These are phyloP conservation scores for Knipowitschia caucasica DNA, from an alignment of 2,797 vertebrate species.

Conservation along the genomic window DNA sequence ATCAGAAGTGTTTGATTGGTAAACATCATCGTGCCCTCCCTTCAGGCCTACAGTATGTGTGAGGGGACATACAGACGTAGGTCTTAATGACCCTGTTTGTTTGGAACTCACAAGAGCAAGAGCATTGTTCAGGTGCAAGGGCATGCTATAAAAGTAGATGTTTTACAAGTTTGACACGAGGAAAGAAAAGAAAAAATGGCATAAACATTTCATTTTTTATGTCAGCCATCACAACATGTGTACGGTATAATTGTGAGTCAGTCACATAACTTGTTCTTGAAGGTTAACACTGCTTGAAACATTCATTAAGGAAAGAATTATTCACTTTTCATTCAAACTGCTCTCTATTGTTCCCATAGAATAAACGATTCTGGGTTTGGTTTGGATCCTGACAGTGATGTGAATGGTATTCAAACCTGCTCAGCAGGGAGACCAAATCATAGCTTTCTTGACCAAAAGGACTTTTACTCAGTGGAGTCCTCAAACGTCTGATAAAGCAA, in stretches of 20 bases:
- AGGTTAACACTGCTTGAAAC: conserved; percentile 17
- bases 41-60: too few relatives aligned
- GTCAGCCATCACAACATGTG: conserved; percentile 39
- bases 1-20: too few relatives aligned
- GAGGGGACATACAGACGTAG: too few relatives aligned
- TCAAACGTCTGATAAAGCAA: conserved; percentile 17
- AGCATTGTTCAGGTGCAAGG: too few relatives aligned
- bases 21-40: too few relatives aligned
- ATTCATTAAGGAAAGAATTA: conserved; percentile 19
- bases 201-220: conserved; percentile 12
- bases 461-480: conserved; percentile 35
- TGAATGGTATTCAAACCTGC: conserved; percentile 55
- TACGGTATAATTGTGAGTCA: conserved; percentile 26
- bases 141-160: too few relatives aligned
- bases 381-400: conserved; percentile 54
- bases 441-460: conserved; percentile 49
- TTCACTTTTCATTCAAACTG: conserved; percentile 43
- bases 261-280: conserved; percentile 28
- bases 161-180: too few relatives aligned
- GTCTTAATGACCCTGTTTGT: too few relatives aligned
- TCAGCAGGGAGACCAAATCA: conserved; percentile 49
- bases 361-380: conserved; percentile 38
- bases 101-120: too few relatives aligned
- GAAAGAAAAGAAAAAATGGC: background rate
- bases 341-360: conserved; percentile 42